Evolutionary conservation across 2,888 invertebrate genomes (phyloP).

Genomic region (Panzeria rudis): DNA sequence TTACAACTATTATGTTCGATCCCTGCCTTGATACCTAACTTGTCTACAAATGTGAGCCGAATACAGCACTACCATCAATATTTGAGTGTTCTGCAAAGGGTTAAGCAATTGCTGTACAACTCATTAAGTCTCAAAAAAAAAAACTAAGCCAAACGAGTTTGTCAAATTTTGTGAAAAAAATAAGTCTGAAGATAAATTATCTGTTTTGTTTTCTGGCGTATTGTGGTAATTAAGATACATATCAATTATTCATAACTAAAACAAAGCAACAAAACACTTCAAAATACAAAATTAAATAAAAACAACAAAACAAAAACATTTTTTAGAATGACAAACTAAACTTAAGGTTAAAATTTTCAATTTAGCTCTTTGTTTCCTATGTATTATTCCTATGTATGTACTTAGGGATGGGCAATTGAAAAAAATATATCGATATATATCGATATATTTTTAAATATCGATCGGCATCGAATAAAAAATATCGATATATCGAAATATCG

Average conservation of each 20-base stretch:
- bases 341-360: neutral
- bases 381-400: too few species aligned
- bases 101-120: neutral
- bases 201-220: neutral
- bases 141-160: constrained; percentile 21
- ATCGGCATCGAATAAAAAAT: too few species aligned
- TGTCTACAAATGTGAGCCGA: too few species aligned
- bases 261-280: constrained; percentile 10
- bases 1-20: too few species aligned
- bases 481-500: too few species aligned
- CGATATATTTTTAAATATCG: too few species aligned
- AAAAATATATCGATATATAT: too few species aligned
- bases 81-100: neutral
- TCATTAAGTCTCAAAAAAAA: constrained; percentile 6
- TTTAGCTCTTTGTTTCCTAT: neutral
- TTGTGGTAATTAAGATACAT: constrained; percentile 38
- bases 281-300: neutral
- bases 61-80: neutral
- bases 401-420: too few species aligned
- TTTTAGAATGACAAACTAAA: neutral
- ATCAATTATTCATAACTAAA: constrained; percentile 17
- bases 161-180: neutral
- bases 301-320: neutral
- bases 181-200: neutral
- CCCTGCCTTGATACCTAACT: too few species aligned